phyloP scores from a whole-genome alignment of 1,140 invertebrate genomes.

The Hycleus cichorii region DNA sequence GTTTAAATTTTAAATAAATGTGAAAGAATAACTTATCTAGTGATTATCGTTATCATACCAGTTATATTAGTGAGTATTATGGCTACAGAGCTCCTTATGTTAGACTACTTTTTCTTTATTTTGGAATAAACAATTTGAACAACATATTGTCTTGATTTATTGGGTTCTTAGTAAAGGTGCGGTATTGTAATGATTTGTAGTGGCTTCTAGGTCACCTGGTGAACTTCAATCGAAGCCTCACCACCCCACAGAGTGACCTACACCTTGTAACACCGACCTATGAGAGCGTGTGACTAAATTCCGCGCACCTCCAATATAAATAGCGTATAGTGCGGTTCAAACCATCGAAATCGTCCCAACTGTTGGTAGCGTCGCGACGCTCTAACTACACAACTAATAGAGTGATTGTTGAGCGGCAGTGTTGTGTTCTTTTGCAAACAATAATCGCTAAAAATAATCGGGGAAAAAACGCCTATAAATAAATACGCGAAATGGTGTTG shows the following conservation, averaged over 20 bases:
- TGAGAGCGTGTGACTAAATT: constrained; percentile 11
- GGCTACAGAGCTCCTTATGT: constrained; percentile 6
- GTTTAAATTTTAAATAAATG: constrained; percentile 39
- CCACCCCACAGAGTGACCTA: constrained; percentile 16
- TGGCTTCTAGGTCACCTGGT: neutral
- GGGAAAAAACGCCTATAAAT: no score
- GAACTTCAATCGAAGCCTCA: neutral
- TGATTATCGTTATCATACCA: constrained; percentile 8
- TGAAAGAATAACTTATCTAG: constrained; percentile 27
- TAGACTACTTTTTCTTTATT: constrained; percentile 8
- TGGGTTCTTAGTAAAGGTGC: no score
- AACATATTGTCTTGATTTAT: neutral
- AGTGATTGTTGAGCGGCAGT: constrained; percentile 5
- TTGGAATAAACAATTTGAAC: constrained; percentile 13
- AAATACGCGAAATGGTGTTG: no score
- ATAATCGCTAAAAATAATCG: no score
- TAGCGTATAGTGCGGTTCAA: constrained; percentile 9
- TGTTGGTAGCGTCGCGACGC: constrained; percentile 12
- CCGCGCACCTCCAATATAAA: constrained; percentile 24
- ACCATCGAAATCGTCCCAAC: neutral
- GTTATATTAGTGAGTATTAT: constrained; percentile 2
- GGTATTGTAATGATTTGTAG: no score
- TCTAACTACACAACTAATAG: neutral
- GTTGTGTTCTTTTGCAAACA: neutral
- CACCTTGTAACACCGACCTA: neutral